phyloP scores from a whole-genome alignment of 1,140 invertebrate species.

The Hylaeus volcanicus region DNA sequence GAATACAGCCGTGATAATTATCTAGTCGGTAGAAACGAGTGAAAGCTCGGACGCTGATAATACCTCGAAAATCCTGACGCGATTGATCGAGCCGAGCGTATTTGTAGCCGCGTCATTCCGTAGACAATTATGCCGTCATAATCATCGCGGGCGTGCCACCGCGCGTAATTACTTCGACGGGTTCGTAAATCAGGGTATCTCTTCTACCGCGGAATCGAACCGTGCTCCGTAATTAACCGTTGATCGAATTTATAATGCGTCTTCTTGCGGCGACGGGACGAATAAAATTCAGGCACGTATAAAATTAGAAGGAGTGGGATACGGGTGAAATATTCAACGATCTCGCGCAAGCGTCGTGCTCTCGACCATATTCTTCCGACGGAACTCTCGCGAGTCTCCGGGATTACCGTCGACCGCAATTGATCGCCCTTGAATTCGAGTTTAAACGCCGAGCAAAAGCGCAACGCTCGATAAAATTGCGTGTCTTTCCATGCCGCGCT shows the following conservation, averaged over 20 bases:
- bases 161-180: background rate
- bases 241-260: background rate
- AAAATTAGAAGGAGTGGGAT: conserved; percentile 3
- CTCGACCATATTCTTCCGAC: background rate
- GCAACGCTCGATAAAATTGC: background rate
- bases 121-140: background rate
- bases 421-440: background rate
- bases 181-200: background rate
- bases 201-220: background rate
- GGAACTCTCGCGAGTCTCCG: background rate
- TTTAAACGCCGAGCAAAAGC: background rate
- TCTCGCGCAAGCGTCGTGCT: background rate
- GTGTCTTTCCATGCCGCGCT: too few relatives aligned
- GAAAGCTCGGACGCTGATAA: too few relatives aligned
- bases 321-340: background rate
- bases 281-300: background rate
- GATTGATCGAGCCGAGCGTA: background rate
- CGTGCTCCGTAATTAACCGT: background rate
- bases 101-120: background rate
- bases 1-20: too few relatives aligned
- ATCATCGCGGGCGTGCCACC: background rate
- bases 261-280: background rate
- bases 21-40: too few relatives aligned
- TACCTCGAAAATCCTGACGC: background rate
- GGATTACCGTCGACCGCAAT: background rate